Evolutionary conservation across 2,888 invertebrate species (phyloP).

Genomic region (Aphidius colemani): DNA sequence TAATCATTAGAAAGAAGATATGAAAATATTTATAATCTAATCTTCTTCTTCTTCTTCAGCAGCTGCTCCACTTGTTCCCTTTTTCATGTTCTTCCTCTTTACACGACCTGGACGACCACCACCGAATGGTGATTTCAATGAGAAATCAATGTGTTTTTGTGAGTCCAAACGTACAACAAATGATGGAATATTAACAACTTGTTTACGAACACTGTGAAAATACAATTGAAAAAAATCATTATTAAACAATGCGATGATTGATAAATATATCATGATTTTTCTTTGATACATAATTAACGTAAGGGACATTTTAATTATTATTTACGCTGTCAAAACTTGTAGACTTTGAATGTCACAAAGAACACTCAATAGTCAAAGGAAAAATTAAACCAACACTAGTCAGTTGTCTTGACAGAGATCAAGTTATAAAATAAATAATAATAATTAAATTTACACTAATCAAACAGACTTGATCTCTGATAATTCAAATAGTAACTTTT

Average conservation of each 20-base stretch:
- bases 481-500: too few species aligned
- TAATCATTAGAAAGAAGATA: slow-evolving; percentile 21
- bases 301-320: too few species aligned
- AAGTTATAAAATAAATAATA: not conserved
- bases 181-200: slow-evolving; percentile 98
- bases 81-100: slow-evolving; percentile 99
- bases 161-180: slow-evolving; percentile 97
- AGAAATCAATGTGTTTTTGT: slow-evolving; percentile 97
- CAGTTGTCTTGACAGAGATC: too few species aligned
- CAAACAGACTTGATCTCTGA: not conserved
- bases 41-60: slow-evolving; percentile 84
- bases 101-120: slow-evolving; percentile 99
- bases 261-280: too few species aligned
- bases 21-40: slow-evolving; percentile 58
- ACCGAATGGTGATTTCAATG: slow-evolving; percentile 97
- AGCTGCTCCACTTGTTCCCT: slow-evolving; percentile 80
- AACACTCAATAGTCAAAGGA: slow-evolving; percentile 38
- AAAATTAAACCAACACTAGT: too few species aligned
- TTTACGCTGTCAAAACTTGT: not conserved
- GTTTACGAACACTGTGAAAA: slow-evolving; percentile 88
- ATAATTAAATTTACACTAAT: not conserved
- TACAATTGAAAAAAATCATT: not conserved
- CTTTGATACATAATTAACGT: too few species aligned
- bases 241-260: too few species aligned
- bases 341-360: slow-evolving; percentile 38